Evolutionary conservation across 1,140 invertebrate genomes (phyloP), one percentile per base, ranked within the genome.

Genomic region (Drosophila auraria): DNA sequence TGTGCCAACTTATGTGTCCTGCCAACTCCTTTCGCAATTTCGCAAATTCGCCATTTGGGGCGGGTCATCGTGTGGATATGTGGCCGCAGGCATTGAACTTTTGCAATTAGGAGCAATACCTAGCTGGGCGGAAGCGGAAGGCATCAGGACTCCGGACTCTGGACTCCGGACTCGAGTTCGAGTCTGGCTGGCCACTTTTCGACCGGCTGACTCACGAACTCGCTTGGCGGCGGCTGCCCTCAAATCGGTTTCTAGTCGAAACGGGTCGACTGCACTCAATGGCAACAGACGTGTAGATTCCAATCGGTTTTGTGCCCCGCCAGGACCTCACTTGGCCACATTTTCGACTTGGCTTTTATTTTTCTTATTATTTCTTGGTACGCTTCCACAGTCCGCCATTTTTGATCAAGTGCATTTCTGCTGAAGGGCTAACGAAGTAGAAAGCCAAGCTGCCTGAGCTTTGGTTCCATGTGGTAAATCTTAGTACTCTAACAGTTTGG

Each of bases 331-430:
- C 33, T 57, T 38, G 27, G 45, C 50, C 58, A 20, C 45, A 36
- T 33, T 17, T 25, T 54, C n/a, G 15, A 45, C 9, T n/a, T 17
- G 25, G 3, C 20, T 64, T 65, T 64, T 66, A 58, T 65, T 42
- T 51, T 20, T n/a, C n/a, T 23, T 66, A 61, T 76, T 63, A 68
- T 53, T 60, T 66, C 25, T 36, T 49, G 17, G 17, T 45, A 54
- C 49, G 66, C 77, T 82, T 80, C 30, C 61, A 47, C 63, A 73
- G 63, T 53, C 73, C 69, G 69, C 84, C 78, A 81, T 74, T 84
- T 84, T 89, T 84, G 86, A 87, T 84, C 86, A 89, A 84, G 84
- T 78, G 84, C 84, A 89, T 81, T 89, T 80, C 72, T 74, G 63
- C 59, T 69, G 49, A 51, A 72, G 62, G 81, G 49, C 81, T 78